Percentiles rank a stretch among this genome's conserved stretches.
These are phyloP conservation scores for Mimas tiliae DNA, from an alignment of 2,888 invertebrate genomes.

Conservation along the genomic window DNA sequence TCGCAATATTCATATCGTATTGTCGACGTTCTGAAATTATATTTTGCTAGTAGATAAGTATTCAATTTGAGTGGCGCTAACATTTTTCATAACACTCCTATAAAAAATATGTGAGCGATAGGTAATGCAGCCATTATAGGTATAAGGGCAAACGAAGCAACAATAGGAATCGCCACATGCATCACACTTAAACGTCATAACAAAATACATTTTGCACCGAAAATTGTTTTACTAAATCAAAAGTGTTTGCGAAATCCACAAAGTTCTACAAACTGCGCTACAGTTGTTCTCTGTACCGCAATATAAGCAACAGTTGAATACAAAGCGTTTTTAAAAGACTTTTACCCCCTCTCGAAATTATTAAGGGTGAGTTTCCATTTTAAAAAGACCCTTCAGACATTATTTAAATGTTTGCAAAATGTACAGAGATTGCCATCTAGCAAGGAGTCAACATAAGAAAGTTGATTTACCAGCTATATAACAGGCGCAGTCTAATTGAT, in stretches of 20 bases:
- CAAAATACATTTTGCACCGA: background rate
- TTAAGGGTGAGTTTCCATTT: slow-evolving; percentile 31
- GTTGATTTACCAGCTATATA: slow-evolving; percentile 30
- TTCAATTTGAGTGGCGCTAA: background rate
- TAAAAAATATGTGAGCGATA: background rate
- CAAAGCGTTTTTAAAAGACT: slow-evolving; percentile 48
- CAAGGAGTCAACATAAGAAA: slow-evolving; percentile 29
- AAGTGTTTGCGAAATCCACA: background rate
- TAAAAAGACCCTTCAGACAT: slow-evolving; percentile 37
- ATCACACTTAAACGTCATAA: background rate
- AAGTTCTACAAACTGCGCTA: background rate
- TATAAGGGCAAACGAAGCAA: background rate
- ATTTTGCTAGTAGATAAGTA: background rate
- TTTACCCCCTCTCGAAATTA: slow-evolving; percentile 29
- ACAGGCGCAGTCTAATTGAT: slow-evolving; percentile 59
- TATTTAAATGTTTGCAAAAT: slow-evolving; percentile 16
- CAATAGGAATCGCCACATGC: background rate
- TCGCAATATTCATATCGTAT: slow-evolving; percentile 35
- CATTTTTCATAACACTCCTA: background rate
- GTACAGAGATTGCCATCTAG: slow-evolving; percentile 7
- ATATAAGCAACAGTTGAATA: slow-evolving; percentile 52
- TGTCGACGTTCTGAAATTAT: slow-evolving; percentile 28
- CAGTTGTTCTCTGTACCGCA: slow-evolving; percentile 39
- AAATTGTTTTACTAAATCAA: background rate
- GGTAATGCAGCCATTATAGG: no score